Evolutionary conservation across 2,888 invertebrate genomes (phyloP).

Genomic region (Lathronympha strigana): DNA sequence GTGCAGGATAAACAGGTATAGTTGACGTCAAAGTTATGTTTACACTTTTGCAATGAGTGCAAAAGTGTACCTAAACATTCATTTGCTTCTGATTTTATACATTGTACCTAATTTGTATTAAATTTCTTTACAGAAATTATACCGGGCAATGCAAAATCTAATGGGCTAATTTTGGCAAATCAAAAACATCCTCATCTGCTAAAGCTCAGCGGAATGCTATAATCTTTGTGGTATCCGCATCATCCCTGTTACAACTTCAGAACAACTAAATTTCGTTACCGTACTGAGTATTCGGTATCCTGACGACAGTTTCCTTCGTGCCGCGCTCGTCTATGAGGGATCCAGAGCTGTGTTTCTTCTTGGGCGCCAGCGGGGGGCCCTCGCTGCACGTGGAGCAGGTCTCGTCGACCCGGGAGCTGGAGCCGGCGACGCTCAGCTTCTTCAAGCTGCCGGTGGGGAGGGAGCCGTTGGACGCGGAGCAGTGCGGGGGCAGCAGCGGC

Average conservation of each 20-base stretch:
- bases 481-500: constrained; percentile 74
- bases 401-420: constrained; percentile 70
- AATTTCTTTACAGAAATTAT: too few relatives aligned
- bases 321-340: constrained; percentile 77
- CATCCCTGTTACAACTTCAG: not conserved
- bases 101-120: too few relatives aligned
- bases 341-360: constrained; percentile 77
- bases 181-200: not conserved
- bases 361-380: constrained; percentile 72
- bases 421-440: constrained; percentile 69
- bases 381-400: constrained; percentile 75
- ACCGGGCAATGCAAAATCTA: too few relatives aligned
- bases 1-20: too few relatives aligned
- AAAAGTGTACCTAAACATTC: too few relatives aligned
- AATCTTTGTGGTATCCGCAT: not conserved
- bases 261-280: constrained; percentile 69
- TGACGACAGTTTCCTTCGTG: constrained; percentile 75
- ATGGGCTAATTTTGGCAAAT: too few relatives aligned
- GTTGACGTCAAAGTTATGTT: too few relatives aligned
- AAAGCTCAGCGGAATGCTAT: not conserved
- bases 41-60: too few relatives aligned
- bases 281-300: constrained; percentile 72
- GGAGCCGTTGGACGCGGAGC: constrained; percentile 78
- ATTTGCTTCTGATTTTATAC: too few relatives aligned
- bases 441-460: constrained; percentile 73